phyloP scores from a whole-genome alignment of 2,113 vertebrate species.

The Danio rerio region GRCz12tu NC_133190.1:5201501-5202000 shows the following conservation, averaged over 20 bases:
- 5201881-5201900: background rate
- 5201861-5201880: background rate
- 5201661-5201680: slow-evolving; percentile 77
- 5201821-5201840: background rate
- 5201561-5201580: no score
- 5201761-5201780: slow-evolving; percentile 60
- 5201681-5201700: slow-evolving; percentile 88
- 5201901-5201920: background rate
- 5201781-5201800: background rate
- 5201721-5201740: slow-evolving; percentile 75
- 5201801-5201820: background rate
- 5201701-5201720: slow-evolving; percentile 84
- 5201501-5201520: no score
- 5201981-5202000: no score
- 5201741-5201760: slow-evolving; percentile 54
- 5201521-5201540: no score
- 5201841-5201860: background rate
- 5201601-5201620: background rate
- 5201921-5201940: background rate
- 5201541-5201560: no score
- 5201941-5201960: no score
- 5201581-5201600: no score
- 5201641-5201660: slow-evolving; percentile 37
- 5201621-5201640: background rate
- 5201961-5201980: no score